These are phyloP conservation scores for Cyanoliseus patagonus DNA, from an alignment of 2,113 vertebrate species.

Conservation along the genomic window DNA sequence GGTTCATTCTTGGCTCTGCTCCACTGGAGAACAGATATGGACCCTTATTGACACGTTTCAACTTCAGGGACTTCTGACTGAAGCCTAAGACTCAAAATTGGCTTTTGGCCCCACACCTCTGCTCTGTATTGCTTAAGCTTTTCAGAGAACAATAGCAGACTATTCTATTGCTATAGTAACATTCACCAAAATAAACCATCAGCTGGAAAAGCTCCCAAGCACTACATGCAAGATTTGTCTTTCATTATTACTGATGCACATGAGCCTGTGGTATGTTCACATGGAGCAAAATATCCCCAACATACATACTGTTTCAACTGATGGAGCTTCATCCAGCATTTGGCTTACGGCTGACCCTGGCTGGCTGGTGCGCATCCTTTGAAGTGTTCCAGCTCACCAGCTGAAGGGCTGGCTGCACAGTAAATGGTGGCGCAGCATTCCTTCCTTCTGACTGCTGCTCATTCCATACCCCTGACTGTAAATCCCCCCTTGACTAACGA, in stretches of 20 bases:
- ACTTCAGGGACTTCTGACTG: background rate
- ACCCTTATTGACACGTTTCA: background rate
- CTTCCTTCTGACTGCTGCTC: background rate
- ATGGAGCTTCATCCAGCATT: background rate
- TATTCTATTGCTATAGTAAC: background rate
- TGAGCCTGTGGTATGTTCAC: background rate
- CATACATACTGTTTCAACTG: background rate
- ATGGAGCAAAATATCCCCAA: background rate
- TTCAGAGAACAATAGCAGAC: background rate
- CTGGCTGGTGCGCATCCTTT: background rate
- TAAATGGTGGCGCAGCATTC: accelerated
- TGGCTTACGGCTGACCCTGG: background rate
- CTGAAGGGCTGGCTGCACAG: background rate
- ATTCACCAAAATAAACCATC: background rate
- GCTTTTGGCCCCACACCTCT: background rate
- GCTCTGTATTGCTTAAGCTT: background rate
- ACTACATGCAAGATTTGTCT: background rate
- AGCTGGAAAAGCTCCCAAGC: background rate
- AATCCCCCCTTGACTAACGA: background rate
- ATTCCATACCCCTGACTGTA: background rate
- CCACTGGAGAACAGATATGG: background rate
- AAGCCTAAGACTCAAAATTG: background rate
- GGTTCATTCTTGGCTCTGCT: background rate
- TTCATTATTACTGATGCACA: background rate
- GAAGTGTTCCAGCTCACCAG: background rate